Evolutionary conservation across 2,888 invertebrate genomes (phyloP).

Genomic region (Tholera decimalis): DNA sequence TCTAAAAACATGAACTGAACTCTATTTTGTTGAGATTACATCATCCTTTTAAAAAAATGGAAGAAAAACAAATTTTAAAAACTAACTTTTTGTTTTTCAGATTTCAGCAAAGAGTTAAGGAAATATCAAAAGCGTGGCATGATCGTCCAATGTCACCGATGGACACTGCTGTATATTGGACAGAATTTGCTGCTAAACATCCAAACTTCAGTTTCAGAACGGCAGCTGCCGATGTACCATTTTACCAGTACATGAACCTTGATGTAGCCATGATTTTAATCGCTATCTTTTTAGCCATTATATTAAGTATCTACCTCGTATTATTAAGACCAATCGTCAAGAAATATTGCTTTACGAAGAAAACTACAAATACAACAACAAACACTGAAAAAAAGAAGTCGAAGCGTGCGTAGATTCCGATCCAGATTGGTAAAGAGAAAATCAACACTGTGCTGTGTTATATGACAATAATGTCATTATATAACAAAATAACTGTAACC

Average conservation of each 20-base stretch:
- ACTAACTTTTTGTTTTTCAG: conserved; percentile 73
- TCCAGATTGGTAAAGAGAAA: not conserved
- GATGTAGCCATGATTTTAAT: conserved; percentile 73
- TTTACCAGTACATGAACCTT: conserved; percentile 88
- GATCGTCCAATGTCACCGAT: conserved; percentile 92
- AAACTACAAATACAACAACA: conserved; percentile 22
- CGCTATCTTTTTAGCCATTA: too few species aligned
- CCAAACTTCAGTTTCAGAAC: conserved; percentile 86
- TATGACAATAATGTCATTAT: not conserved
- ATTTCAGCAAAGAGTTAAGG: conserved; percentile 83
- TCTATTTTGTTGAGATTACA: not conserved
- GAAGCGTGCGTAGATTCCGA: conserved; percentile 61
- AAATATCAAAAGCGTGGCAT: conserved; percentile 89
- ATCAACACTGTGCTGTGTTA: not conserved
- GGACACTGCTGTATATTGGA: conserved; percentile 92
- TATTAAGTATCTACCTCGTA: conserved; percentile 58
- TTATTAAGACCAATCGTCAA: conserved; percentile 50
- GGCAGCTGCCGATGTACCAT: conserved; percentile 90
- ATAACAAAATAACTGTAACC: not conserved
- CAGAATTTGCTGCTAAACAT: conserved; percentile 92
- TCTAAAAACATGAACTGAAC: too few species aligned
- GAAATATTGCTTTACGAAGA: conserved; percentile 54
- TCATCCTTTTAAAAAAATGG: not conserved
- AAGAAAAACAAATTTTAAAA: not conserved
- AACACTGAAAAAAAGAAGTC: conserved; percentile 63